phyloP scores from a whole-genome alignment of 1,140 invertebrate genomes.

The Zaprionus capensis region DNA sequence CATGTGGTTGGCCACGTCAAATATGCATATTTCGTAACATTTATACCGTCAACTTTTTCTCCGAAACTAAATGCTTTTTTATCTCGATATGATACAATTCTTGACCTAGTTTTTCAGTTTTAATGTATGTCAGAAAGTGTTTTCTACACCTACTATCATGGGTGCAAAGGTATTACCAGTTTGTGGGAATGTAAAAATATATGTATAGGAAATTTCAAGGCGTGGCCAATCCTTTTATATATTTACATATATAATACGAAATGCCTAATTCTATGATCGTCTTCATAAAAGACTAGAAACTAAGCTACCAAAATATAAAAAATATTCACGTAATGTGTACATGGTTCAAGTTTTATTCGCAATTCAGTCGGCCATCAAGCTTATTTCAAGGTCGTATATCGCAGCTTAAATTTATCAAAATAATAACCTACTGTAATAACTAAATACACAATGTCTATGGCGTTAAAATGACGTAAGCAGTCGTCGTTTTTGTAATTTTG shows the following conservation, averaged over 20 bases:
- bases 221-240: background rate
- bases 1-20: background rate
- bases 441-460: background rate
- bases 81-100: slow-evolving; percentile 62
- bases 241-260: background rate
- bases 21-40: slow-evolving; percentile 3
- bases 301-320: background rate
- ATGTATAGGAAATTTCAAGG: background rate
- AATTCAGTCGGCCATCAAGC: background rate
- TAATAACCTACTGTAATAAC: background rate
- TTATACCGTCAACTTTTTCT: background rate
- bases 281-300: background rate
- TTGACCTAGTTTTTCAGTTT: slow-evolving; percentile 70
- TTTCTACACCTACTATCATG: background rate
- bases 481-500: background rate
- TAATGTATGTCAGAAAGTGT: background rate
- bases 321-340: background rate
- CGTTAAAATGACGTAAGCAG: slow-evolving; percentile 1
- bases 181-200: background rate
- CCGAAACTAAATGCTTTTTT: slow-evolving; percentile 17
- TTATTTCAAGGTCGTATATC: slow-evolving; percentile 4
- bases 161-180: background rate
- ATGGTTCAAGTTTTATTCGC: background rate
- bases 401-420: background rate
- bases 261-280: background rate